These are phyloP conservation scores for Sitophilus oryzae DNA, from an alignment of 1,140 invertebrate species.

Conservation along the genomic window DNA sequence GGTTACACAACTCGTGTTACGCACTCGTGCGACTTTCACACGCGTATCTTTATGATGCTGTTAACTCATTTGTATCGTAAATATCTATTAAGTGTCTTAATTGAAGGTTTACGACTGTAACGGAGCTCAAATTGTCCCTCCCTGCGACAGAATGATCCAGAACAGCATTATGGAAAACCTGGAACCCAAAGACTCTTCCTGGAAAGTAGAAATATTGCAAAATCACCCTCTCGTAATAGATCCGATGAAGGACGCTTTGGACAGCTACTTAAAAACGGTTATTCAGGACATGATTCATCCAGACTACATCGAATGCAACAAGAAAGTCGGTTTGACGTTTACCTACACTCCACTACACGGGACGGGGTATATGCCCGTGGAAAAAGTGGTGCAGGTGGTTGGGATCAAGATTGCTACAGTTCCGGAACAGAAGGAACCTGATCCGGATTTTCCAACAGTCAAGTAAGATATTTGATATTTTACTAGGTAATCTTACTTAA, in stretches of 20 bases:
- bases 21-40: too few relatives aligned
- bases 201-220: conserved; percentile 51
- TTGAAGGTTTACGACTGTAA: conserved; percentile 89
- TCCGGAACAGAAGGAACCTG: conserved; percentile 75
- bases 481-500: too few relatives aligned
- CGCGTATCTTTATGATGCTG: too few relatives aligned
- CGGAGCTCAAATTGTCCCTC: conserved; percentile 92
- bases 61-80: too few relatives aligned
- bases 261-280: conserved; percentile 62
- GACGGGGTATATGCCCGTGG: conserved; percentile 80
- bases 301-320: conserved; percentile 54
- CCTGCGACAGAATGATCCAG: conserved; percentile 86
- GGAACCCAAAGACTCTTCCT: conserved; percentile 61
- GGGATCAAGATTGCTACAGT: conserved; percentile 79
- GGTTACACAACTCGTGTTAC: too few relatives aligned
- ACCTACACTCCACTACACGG: conserved; percentile 98
- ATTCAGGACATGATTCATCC: conserved; percentile 46
- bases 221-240: conserved; percentile 49
- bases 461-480: conserved; percentile 47
- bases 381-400: conserved; percentile 66
- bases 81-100: too few relatives aligned
- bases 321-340: conserved; percentile 58
- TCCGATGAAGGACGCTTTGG: conserved; percentile 55
- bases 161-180: conserved; percentile 72
- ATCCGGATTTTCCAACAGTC: conserved; percentile 97